Conservation (phyloP, 2,888 invertebrate genomes). For the Exephanes ischioxanthus region DNA sequence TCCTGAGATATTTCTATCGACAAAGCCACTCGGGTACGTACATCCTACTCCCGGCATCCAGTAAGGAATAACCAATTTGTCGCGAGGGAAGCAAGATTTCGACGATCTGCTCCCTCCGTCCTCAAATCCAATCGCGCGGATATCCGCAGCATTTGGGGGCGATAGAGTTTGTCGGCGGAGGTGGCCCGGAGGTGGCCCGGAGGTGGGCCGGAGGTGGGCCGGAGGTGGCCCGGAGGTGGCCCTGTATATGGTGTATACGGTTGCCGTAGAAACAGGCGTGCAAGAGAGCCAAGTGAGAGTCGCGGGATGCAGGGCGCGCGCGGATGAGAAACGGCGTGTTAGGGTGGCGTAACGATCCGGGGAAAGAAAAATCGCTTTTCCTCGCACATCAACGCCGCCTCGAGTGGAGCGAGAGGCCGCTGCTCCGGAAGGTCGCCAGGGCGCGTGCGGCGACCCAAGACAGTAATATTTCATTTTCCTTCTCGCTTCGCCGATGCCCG, state of each 20-base stretch:
- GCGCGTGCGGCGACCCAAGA: constrained; percentile 36
- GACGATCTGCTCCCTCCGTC: constrained; percentile 53
- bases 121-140: constrained; percentile 67
- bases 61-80: constrained; percentile 64
- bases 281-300: constrained; percentile 9
- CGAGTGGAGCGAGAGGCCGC: neutral
- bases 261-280: constrained; percentile 21
- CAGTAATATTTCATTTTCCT: constrained; percentile 60
- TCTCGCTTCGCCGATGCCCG: constrained; percentile 17
- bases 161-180: constrained; percentile 28
- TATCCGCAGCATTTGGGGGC: constrained; percentile 67
- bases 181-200: constrained; percentile 3
- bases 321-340: constrained; percentile 42
- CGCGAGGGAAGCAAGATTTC: constrained; percentile 65
- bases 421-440: constrained; percentile 33
- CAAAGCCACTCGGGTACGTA: neutral
- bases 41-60: constrained; percentile 6
- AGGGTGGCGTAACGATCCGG: constrained; percentile 55
- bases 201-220: neutral
- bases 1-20: constrained; percentile 23
- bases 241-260: neutral
- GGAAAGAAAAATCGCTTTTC: constrained; percentile 58
- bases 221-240: constrained; percentile 4
- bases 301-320: neutral
- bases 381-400: constrained; percentile 25